These are phyloP conservation scores for Myotis lucifugus DNA, from an alignment of 2,113 vertebrate genomes.

Conservation along the genomic window DNA sequence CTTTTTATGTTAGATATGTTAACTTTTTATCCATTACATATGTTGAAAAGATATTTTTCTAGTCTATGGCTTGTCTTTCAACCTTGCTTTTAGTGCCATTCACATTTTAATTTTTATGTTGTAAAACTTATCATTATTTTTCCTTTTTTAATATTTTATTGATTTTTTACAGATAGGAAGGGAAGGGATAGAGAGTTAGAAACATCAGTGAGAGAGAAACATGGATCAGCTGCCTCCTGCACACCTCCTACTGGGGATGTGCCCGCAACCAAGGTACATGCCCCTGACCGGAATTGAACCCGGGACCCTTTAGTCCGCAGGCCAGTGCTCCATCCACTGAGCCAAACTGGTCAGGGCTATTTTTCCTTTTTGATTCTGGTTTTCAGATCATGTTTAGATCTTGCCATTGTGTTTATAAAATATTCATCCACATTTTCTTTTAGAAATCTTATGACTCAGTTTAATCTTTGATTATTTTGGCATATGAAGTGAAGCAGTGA, in stretches of 20 bases:
- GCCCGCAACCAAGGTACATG: too few species aligned
- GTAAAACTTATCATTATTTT: slow-evolving; percentile 19
- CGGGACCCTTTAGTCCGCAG: too few species aligned
- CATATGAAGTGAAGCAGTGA: slow-evolving; percentile 17
- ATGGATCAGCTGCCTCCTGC: too few species aligned
- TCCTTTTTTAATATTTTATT: background rate
- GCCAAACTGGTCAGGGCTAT: background rate
- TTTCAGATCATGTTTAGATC: slow-evolving; percentile 23
- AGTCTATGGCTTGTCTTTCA: slow-evolving; percentile 27
- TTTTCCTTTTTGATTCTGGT: slow-evolving; percentile 43
- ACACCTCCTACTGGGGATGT: too few species aligned
- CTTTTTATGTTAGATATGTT: slow-evolving; percentile 23
- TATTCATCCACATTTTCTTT: slow-evolving; percentile 9
- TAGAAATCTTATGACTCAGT: slow-evolving; percentile 20
- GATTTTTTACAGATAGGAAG: too few species aligned
- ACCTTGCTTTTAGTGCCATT: slow-evolving; percentile 9
- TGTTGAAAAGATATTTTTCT: slow-evolving; percentile 14
- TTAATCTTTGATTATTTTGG: slow-evolving; percentile 41
- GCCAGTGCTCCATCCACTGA: too few species aligned
- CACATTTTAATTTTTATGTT: slow-evolving; percentile 21
- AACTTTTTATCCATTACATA: background rate
- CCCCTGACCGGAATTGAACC: too few species aligned
- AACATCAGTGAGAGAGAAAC: too few species aligned
- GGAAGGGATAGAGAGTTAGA: too few species aligned
- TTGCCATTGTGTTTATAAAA: slow-evolving; percentile 20